These are phyloP conservation scores for Apocheima hispidaria DNA, from an alignment of 2,888 invertebrate species.

Conservation along the genomic window DNA sequence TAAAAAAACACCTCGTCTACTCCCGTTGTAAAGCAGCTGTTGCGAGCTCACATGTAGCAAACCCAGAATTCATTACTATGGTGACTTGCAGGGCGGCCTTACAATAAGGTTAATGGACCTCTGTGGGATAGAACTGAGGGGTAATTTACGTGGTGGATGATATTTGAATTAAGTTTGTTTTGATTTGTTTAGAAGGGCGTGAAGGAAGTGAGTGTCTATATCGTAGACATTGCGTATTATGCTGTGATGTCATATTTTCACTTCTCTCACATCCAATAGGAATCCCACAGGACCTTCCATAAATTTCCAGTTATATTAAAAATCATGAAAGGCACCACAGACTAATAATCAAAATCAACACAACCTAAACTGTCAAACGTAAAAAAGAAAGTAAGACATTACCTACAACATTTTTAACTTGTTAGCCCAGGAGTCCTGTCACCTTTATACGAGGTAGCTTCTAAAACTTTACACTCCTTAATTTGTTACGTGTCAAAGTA, in stretches of 20 bases:
- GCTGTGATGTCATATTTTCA: too few species aligned
- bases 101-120: slow-evolving; percentile 62
- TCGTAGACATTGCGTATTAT: too few species aligned
- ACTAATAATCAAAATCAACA: background rate
- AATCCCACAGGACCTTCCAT: too few species aligned
- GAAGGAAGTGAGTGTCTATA: too few species aligned
- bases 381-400: background rate
- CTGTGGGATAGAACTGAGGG: slow-evolving; percentile 20
- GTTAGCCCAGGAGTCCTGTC: background rate
- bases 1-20: background rate
- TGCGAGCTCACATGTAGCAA: slow-evolving; percentile 62
- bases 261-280: too few species aligned
- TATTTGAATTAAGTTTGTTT: slow-evolving; percentile 8
- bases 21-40: slow-evolving; percentile 33
- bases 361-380: background rate
- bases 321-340: too few species aligned
- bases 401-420: too few species aligned
- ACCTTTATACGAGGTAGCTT: slow-evolving; percentile 7
- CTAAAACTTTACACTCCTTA: slow-evolving; percentile 44
- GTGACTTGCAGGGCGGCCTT: slow-evolving; percentile 71
- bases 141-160: slow-evolving; percentile 23
- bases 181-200: too few species aligned
- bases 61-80: slow-evolving; percentile 72
- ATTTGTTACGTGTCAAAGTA: slow-evolving; percentile 71
- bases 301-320: too few species aligned